Evolutionary conservation across 2,113 vertebrate species (phyloP).

Genomic region (Dicerorhinus sumatrensis): DNA sequence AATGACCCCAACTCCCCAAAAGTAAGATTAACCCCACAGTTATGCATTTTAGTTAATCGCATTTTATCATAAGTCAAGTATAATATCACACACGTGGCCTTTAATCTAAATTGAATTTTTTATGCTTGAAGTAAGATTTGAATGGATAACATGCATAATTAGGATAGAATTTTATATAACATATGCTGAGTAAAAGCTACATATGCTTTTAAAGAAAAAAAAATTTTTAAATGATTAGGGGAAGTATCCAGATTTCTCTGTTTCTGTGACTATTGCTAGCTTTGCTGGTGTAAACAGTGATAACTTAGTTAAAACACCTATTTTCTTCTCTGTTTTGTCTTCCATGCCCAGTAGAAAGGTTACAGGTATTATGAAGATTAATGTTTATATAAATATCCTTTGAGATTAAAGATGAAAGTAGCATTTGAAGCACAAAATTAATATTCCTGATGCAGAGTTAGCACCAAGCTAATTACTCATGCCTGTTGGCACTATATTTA

Average conservation of each 20-base stretch:
- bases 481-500: neutral
- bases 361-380: neutral
- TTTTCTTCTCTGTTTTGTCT: neutral
- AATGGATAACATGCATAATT: neutral
- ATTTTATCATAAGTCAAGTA: neutral
- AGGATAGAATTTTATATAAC: neutral
- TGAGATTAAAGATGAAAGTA: neutral
- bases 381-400: neutral
- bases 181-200: neutral
- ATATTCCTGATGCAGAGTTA: neutral
- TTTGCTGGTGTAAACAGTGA: neutral
- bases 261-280: neutral
- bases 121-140: constrained; percentile 30
- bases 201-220: constrained; percentile 24
- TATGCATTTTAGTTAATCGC: neutral
- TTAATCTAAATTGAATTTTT: neutral
- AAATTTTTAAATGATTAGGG: neutral
- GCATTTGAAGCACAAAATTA: constrained; percentile 15
- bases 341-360: neutral
- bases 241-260: neutral
- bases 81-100: neutral
- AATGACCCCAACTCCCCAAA: neutral
- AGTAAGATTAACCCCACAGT: neutral
- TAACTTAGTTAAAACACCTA: neutral
- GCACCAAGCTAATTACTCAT: neutral